Conservation (phyloP, 2,113 vertebrate species). For the Trachemys scripta region DNA sequence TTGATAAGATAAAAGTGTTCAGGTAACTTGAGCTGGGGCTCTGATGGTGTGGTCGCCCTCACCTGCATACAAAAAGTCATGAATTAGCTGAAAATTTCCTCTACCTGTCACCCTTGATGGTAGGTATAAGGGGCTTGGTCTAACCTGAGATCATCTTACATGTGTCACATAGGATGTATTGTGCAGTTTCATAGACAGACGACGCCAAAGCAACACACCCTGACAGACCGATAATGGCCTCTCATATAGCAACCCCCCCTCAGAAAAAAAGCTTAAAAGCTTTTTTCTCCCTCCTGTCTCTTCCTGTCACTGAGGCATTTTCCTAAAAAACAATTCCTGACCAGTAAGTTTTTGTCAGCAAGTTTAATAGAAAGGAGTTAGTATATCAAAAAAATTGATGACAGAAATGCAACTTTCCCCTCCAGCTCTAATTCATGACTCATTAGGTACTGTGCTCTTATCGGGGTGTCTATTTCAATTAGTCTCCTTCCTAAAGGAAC, state of each 20-base stretch:
- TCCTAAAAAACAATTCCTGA: slow-evolving; percentile 32
- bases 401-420: background rate
- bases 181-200: slow-evolving; percentile 74
- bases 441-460: slow-evolving; percentile 42
- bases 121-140: background rate
- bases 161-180: slow-evolving; percentile 68
- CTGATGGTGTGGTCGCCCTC: background rate
- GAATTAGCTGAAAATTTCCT: slow-evolving; percentile 18
- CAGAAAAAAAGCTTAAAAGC: slow-evolving; percentile 17
- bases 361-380: slow-evolving; percentile 35
- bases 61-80: background rate
- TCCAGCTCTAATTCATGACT: background rate
- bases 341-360: slow-evolving; percentile 26
- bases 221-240: slow-evolving; percentile 70
- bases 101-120: slow-evolving; percentile 19
- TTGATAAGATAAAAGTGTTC: slow-evolving; percentile 19
- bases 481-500: slow-evolving; percentile 38
- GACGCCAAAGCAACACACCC: slow-evolving; percentile 70
- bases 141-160: slow-evolving; percentile 31
- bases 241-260: slow-evolving; percentile 6
- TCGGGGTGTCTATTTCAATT: slow-evolving; percentile 41
- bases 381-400: slow-evolving; percentile 14
- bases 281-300: slow-evolving; percentile 34
- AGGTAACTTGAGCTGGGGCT: slow-evolving; percentile 29
- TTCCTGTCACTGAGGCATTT: slow-evolving; percentile 65